Evolutionary conservation across 2,888 invertebrate genomes (phyloP), one percentile per base, ranked within the genome.

Genomic region (Agriotes lineatus): DNA sequence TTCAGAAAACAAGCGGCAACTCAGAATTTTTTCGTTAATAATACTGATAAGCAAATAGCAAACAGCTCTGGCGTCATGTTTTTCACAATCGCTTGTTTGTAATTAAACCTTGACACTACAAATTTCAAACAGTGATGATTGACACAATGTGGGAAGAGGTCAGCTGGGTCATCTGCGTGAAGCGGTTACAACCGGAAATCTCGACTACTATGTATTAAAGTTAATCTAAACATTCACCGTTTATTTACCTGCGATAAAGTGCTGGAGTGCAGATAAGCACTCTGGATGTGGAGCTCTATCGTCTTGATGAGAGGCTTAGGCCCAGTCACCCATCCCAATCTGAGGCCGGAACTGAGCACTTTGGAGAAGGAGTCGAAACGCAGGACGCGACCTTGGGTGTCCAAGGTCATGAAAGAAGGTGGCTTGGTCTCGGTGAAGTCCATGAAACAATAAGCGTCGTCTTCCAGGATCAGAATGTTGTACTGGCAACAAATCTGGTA

Each of bases 361-460:
- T 94, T 94, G 0, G 93, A 93, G 76, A 93, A 87, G 0, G 94
- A 93, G 83, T 94, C 94, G 74, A 93, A 85, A 25, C 94, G 87
- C 18, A 94, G 81, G 2, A 94, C 94, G 25, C 94, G 87, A 0
- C 93, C 92, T 79, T 93, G 91, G 0, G 86, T 88, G 82, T 94
- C 94, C 81, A 94, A 72, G 0, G 93, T 92, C 2, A 94, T 83
- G 79, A 93, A 92, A 0, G 92, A 91, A 0, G 88, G 87, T 0
- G 90, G 86, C 37, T 85, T 85, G 50, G 85, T 90, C 68, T 89
- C 87, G 20, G 35, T 2, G 81, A 91, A 95, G 80, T 92, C 91
- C 78, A 95, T 84, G 79, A 91, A 94, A 83, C 90, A 92, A 78
- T 94, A 95, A 0, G 95, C 93, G 82, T 94, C 94, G 77, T 95